Evolutionary conservation across 30 jellyfish, hydroid and myxozoan genomes (phyloP).

Genomic region (Cassiopea xamachana): DNA sequence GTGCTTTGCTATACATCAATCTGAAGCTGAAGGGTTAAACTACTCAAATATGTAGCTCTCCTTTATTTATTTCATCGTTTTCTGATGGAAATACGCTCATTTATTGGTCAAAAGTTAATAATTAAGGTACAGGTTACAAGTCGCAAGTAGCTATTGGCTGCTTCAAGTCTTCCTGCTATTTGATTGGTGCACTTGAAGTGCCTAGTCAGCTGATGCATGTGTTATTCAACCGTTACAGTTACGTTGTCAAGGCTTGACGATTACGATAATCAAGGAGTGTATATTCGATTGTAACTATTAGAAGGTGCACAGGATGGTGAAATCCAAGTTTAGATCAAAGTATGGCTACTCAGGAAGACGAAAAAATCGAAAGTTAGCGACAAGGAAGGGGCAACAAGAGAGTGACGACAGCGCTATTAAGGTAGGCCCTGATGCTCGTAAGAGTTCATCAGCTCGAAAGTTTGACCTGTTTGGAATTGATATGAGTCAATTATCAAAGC

Average conservation of each 20-base stretch:
- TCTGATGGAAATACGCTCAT: neutral
- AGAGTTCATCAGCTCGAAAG: neutral
- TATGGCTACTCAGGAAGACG: conserved; percentile 9
- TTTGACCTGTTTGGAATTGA: neutral
- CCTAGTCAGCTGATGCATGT: conserved; percentile 24
- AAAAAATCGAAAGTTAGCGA: conserved; percentile 15
- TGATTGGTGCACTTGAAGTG: conserved; percentile 14
- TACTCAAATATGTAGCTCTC: conserved; percentile 35
- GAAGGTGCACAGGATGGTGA: neutral
- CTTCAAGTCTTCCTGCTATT: conserved; percentile 1
- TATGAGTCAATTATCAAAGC: neutral
- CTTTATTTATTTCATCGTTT: conserved; percentile 4
- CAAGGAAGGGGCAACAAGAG: neutral
- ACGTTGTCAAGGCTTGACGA: neutral
- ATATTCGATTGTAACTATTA: conserved; percentile 1
- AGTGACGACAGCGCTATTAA: neutral
- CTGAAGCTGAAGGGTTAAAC: conserved; percentile 14
- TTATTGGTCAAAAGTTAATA: neutral
- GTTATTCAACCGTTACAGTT: neutral
- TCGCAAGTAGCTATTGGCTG: neutral
- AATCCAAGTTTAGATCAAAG: conserved; percentile 10
- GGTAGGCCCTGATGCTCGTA: neutral
- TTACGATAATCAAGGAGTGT: neutral
- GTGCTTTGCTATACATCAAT: conserved; percentile 7
- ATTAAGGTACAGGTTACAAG: neutral